Conservation (phyloP, 2,113 vertebrate species). For the Tachysurus fulvidraco region DNA sequence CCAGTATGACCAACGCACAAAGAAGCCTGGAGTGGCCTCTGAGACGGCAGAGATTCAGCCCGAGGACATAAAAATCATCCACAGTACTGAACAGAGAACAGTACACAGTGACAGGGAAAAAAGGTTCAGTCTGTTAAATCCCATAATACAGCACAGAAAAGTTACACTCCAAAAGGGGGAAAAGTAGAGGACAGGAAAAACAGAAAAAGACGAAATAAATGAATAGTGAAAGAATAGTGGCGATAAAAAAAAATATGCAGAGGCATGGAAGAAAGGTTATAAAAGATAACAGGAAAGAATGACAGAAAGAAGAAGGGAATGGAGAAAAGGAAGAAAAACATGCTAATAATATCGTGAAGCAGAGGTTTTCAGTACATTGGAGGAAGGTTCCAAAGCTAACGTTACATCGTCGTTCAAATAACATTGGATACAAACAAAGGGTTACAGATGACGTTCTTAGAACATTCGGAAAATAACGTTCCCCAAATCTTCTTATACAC, state of each 20-base stretch:
- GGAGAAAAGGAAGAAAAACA: not conserved
- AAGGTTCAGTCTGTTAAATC: not conserved
- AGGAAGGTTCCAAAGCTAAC: no score
- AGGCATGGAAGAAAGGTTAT: not conserved
- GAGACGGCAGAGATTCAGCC: slow-evolving; percentile 27
- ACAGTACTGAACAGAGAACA: not conserved
- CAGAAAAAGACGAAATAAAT: not conserved
- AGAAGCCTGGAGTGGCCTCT: slow-evolving; percentile 17
- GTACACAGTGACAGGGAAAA: not conserved
- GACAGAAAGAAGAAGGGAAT: not conserved
- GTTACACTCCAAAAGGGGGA: not conserved
- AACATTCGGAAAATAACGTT: no score
- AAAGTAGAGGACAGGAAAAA: not conserved
- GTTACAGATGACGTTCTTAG: no score
- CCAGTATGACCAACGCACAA: slow-evolving; percentile 31
- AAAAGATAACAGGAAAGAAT: not conserved
- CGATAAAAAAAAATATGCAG: not conserved
- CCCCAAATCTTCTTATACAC: no score
- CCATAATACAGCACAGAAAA: not conserved
- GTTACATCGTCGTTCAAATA: no score
- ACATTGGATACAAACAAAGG: no score
- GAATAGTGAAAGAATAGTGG: not conserved
- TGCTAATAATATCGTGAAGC: not conserved
- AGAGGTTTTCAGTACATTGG: not conserved
- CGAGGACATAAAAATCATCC: slow-evolving; percentile 19